Base-by-base conservation (phyloP, 2,797 vertebrate genomes). In the Lepus townsendii region DNA sequence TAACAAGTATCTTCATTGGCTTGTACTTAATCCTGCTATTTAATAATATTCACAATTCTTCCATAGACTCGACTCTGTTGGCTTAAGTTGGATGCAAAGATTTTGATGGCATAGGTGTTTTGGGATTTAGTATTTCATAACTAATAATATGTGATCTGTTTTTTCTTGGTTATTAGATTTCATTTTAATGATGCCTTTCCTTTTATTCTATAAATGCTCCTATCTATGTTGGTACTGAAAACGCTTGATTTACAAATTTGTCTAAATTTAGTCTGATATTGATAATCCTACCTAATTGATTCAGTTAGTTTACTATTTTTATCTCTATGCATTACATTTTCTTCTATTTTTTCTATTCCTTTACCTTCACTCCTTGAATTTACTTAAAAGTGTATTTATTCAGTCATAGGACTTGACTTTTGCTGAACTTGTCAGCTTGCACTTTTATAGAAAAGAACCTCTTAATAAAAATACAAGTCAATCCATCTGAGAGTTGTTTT, bases 381-480 rank as follows among this genome's bases (percentile, higher is more conserved):
- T 90, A 68, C 84, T 88, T 90, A 93, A 90, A 94, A 93, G 52
- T 57, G 20, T 57, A 50, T 92, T 90, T 84, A 80, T 95, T 94
- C 73, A 88, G 71, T 92, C 91, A 91, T 17, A 66, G 65, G 69
- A 87, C 13, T 47, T 63, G 47, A 50, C 85, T 93, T 73, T 95
- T 85, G 82, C 57, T 83, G 80, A 96, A 94, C 52, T 88, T 91
- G 84, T 91, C 94, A 69, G 69, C 47, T 91, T 66, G 11, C 50
- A 93, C 62, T 96, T 94, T 77, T 93, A 50, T 85, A 91, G 87
- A 76, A 95, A 96, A 85, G 82, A 93, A 78, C 24, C 62, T 90
- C 78, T 92, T 96, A 94, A 93, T 92, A 94, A 95, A 97, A 88
- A 83, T 88, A 90, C 80, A 97, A 77, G 68, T 89, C 94, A 83